Evolutionary conservation across 1,140 invertebrate species (phyloP), one percentile per base, ranked within the genome.

Genomic region (Heliconius eleuchia): DNA sequence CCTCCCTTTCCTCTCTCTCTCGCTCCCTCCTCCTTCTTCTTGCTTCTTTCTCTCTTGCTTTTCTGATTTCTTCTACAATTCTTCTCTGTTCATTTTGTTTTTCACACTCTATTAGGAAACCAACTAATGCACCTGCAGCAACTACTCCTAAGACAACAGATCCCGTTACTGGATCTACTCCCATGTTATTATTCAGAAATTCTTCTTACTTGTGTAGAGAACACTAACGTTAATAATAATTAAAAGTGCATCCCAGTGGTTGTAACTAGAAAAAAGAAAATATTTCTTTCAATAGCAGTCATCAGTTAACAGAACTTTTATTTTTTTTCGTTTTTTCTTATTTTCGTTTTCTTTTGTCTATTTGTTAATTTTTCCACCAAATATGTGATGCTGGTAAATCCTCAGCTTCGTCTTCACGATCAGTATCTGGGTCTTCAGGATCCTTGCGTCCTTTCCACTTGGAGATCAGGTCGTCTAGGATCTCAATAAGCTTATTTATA

Each of bases 381-480:
- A 23, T 66, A 66, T 66, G 60, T 27, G 60, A 27, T 2, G 60
- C 60, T 66, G 60, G 60, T 66, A 66, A 27, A 3, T 66, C 27
- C 11, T 6, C 27, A 30, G 23, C 60, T 66, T 66, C 60, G 3
- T 66, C 60, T 27, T 66, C 60, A 66, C 60, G 23, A 66, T 66
- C 60, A 30, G 60, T 66, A 16, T 66, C 60, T 11, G 60, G 60
- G 27, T 66, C 60, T 11, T 66, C 60, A 27, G 60, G 60, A 16
- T 66, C 60, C 27, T 27, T 66, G n/a, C 23, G 60, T 66, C 60
- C 60, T 30, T 66, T 66, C 60, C 60, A 66, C 27, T 66, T 66
- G 60, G 60, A 66, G 11, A 66, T 66, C 27, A 66, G 60, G 11
- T 66, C 60, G 27, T 66, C 60, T 30, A 66, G 23, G 13, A 66